Percentiles rank a stretch among this genome's conserved stretches.
These are phyloP conservation scores for Copidosoma aretas DNA, from an alignment of 2,888 invertebrate species.

Conservation along the genomic window DNA sequence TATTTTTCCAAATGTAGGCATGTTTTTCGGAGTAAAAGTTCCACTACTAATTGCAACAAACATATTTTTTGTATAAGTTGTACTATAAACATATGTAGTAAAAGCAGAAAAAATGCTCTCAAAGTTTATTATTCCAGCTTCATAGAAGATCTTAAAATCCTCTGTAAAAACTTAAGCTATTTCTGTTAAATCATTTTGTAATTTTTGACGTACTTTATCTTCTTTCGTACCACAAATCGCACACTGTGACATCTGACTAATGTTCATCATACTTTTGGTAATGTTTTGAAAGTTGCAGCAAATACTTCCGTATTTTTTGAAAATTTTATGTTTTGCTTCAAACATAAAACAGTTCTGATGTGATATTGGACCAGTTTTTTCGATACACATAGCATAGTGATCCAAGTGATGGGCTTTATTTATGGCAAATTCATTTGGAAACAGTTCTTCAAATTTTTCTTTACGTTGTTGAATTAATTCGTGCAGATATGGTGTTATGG, in stretches of 20 bases:
- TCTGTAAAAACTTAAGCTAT: background rate
- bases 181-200: too few species aligned
- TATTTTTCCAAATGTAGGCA: constrained; percentile 8
- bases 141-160: background rate
- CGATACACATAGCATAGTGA: background rate
- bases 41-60: constrained; percentile 4
- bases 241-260: constrained; percentile 5
- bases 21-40: background rate
- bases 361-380: background rate
- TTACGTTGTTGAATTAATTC: background rate
- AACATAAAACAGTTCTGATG: constrained; percentile 4
- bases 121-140: background rate
- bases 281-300: constrained; percentile 18
- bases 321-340: constrained; percentile 9
- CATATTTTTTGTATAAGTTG: background rate
- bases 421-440: background rate
- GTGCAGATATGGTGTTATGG: constrained; percentile 6
- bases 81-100: background rate
- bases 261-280: background rate
- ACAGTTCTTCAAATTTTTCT: background rate
- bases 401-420: constrained; percentile 7
- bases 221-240: constrained; percentile 8
- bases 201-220: background rate
- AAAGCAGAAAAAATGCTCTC: background rate
- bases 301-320: background rate